Conservation (phyloP, 2,888 invertebrate species). For the Osmoderma eremita region DNA sequence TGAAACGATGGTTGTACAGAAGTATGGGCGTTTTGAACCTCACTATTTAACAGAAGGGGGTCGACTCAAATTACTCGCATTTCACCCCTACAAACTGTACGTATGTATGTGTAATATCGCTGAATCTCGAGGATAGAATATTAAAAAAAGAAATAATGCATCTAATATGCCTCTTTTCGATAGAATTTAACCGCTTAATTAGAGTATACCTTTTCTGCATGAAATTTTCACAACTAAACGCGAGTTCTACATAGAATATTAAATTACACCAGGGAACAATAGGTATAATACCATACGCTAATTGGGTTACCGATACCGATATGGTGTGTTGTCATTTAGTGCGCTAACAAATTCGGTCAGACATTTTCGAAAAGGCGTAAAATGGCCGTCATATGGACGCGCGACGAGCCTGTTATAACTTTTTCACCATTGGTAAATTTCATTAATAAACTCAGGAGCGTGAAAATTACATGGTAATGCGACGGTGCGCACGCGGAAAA, state of each 20-base stretch:
- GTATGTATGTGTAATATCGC: no score
- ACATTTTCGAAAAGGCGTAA: conserved; percentile 27
- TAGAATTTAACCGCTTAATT: no score
- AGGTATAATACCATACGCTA: no score
- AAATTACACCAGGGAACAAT: no score
- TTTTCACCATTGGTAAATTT: conserved; percentile 33
- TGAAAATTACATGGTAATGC: conserved; percentile 31
- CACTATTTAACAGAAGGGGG: conserved; percentile 26
- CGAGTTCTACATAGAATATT: no score
- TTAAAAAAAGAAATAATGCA: no score
- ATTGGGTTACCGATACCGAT: no score
- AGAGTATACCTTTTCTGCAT: no score
- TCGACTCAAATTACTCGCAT: conserved; percentile 27
- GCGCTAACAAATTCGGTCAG: conserved; percentile 18
- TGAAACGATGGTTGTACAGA: conserved; percentile 40
- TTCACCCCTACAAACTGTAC: conserved; percentile 2
- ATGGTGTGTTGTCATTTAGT: no score
- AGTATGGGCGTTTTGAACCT: conserved; percentile 56
- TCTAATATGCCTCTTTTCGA: no score
- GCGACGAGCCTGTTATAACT: neutral
- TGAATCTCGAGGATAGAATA: no score
- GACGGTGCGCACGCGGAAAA: conserved; percentile 28
- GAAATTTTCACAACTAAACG: no score
- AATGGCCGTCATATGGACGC: conserved; percentile 31
- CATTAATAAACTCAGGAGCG: conserved; percentile 29